Percentiles rank a stretch among this genome's conserved stretches.
These are phyloP conservation scores for Stichodactyla mertensii DNA, from an alignment of 64 coral and sea anemone species.

Conservation along the genomic window DNA sequence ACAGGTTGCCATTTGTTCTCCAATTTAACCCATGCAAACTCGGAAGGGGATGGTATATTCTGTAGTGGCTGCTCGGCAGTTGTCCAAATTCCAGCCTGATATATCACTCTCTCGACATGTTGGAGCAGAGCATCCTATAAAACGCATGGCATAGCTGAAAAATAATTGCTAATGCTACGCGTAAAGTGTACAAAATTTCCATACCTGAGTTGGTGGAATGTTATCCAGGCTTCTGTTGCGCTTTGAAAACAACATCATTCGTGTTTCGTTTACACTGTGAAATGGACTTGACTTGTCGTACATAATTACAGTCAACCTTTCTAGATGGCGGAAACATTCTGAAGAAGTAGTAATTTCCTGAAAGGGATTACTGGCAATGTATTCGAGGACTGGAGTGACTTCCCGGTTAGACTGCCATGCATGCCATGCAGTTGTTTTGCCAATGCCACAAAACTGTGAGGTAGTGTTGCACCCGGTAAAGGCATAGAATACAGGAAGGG, in stretches of 20 bases:
- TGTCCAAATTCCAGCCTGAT: too few relatives aligned
- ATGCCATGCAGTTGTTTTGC: constrained; percentile 36
- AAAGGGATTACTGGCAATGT: constrained; percentile 15
- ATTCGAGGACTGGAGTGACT: constrained; percentile 16
- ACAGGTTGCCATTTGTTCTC: too few relatives aligned
- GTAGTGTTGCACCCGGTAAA: constrained; percentile 21
- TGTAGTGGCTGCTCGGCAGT: too few relatives aligned
- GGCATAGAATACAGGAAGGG: constrained; percentile 35
- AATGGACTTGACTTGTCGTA: not conserved
- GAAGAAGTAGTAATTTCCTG: not conserved
- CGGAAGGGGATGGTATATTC: too few relatives aligned
- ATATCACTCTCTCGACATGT: too few relatives aligned
- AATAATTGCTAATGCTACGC: too few relatives aligned
- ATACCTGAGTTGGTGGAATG: too few relatives aligned
- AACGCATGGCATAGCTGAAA: too few relatives aligned
- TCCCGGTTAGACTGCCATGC: constrained; percentile 20
- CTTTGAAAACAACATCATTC: constrained; percentile 51
- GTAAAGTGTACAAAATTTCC: not conserved
- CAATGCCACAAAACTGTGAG: constrained; percentile 29
- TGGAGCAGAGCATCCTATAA: too few relatives aligned
- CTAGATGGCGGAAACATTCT: not conserved
- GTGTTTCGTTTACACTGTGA: constrained; percentile 22
- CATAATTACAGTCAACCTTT: not conserved
- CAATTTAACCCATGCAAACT: too few relatives aligned
- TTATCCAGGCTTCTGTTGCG: not conserved